Percentiles rank a stretch among this genome's conserved stretches.
Conservation (phyloP, 92 coral and sea anemone species). For the Zoanthus solanderi region DNA sequence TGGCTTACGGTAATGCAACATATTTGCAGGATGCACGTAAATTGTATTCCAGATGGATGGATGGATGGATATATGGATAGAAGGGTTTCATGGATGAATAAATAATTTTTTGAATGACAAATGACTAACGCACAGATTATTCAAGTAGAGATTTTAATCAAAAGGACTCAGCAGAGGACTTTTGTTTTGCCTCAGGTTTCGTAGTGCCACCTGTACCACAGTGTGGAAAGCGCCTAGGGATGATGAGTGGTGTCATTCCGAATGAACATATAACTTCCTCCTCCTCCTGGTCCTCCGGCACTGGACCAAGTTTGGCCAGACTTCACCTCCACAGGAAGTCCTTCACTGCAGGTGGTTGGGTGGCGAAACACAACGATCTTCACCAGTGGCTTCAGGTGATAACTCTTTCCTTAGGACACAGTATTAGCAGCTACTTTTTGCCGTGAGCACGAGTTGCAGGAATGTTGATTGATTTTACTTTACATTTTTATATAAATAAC, state of each 20-base stretch:
- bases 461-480: too few relatives aligned
- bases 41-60: too few relatives aligned
- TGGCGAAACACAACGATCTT: conserved; percentile 25
- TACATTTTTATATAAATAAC: too few relatives aligned
- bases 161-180: neutral
- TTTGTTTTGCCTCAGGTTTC: neutral
- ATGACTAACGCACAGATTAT: too few relatives aligned
- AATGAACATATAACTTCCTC: conserved; percentile 68
- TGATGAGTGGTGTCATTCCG: conserved; percentile 69
- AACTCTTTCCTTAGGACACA: neutral
- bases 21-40: too few relatives aligned
- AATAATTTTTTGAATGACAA: too few relatives aligned
- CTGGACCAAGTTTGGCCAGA: conserved; percentile 79
- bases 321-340: conserved; percentile 41
- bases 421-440: too few relatives aligned
- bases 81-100: too few relatives aligned
- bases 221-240: conserved; percentile 59
- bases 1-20: too few relatives aligned
- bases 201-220: conserved; percentile 15
- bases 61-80: too few relatives aligned
- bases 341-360: conserved; percentile 70
- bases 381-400: conserved; percentile 79
- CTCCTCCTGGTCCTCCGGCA: conserved; percentile 31
- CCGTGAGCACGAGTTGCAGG: too few relatives aligned
- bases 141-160: too few relatives aligned